Evolutionary conservation across 2,888 invertebrate species (phyloP), one percentile per base, ranked within the genome.

Genomic region (Drosophila nr. fundita): DNA sequence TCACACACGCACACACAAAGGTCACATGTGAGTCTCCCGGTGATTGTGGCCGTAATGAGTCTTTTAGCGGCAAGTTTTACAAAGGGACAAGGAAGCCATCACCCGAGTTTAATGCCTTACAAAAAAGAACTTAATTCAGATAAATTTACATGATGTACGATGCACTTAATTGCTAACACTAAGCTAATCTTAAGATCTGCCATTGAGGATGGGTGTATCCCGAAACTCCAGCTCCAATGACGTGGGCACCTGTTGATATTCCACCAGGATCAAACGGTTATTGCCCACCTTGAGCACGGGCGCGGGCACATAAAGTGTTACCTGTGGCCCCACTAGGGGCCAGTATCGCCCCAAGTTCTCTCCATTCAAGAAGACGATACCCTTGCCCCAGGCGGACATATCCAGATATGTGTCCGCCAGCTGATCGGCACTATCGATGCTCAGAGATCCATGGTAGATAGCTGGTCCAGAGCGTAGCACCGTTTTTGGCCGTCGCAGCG

Each of bases 301-400:
- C 0, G 95, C 96, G 0, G 98, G 98, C 34, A 98, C 94, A 92
- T 97, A 98, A 0, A 98, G 93, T 0, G 97, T 97, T 71, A 96
- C 94, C 92, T 97, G 97, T 0, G 98, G 98, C 0, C 98, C 98
- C 48, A 95, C 94, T 1, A 94, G 90, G 0, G 96, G 95, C 96
- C 97, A 97, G 92, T 98, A 98, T 52, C 98, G 94, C 0, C 98
- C 98, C 29, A 98, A 94, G 91, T 98, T 97, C 89, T 96, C 95
- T 0, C 96, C 97, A 91, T 98, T 98, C 1, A 98, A 93, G 92
- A 97, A 96, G 0, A 96, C 95, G 69, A 96, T 94, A 3, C 98
- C 98, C 94, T 98, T 98, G 61, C 95, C 95, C 98, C 98, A 98
- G n/a, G 95, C 95, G 50, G 94, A 94, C 82, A 97, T 95, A 87